These are phyloP conservation scores for Limonius californicus DNA, from an alignment of 1,140 invertebrate genomes.

Conservation along the genomic window DNA sequence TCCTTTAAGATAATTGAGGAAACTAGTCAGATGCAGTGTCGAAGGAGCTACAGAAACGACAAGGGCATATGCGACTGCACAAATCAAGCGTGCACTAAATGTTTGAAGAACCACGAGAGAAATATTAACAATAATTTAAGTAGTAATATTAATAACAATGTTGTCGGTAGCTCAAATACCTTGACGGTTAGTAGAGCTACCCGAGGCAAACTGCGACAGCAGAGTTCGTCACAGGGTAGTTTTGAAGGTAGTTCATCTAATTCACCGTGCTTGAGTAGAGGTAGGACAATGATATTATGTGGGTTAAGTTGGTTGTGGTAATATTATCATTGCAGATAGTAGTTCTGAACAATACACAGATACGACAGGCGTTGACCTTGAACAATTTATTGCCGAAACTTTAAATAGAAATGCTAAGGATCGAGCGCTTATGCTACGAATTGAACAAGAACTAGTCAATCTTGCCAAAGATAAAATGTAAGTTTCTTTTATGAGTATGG, in stretches of 20 bases:
- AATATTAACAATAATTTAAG: slow-evolving; percentile 40
- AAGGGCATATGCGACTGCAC: slow-evolving; percentile 31
- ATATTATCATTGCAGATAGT: slow-evolving; percentile 56
- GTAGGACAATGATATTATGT: slow-evolving; percentile 41
- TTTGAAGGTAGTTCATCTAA: slow-evolving; percentile 53
- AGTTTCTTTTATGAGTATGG: slow-evolving; percentile 41
- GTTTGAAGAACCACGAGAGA: slow-evolving; percentile 35
- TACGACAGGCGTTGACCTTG: slow-evolving; percentile 76
- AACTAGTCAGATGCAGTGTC: slow-evolving; percentile 31
- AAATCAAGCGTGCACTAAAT: slow-evolving; percentile 37
- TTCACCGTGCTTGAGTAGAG: slow-evolving; percentile 61
- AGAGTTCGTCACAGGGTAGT: slow-evolving; percentile 62
- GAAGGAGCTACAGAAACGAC: neutral
- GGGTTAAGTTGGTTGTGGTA: neutral
- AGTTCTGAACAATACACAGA: slow-evolving; percentile 77
- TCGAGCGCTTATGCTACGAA: slow-evolving; percentile 74
- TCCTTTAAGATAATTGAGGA: slow-evolving; percentile 21
- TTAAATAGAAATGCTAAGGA: slow-evolving; percentile 88
- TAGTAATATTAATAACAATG: slow-evolving; percentile 39
- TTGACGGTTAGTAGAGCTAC: slow-evolving; percentile 49
- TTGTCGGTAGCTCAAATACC: slow-evolving; percentile 39
- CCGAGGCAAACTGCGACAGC: slow-evolving; percentile 53
- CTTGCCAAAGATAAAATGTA: slow-evolving; percentile 81
- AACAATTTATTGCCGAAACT: slow-evolving; percentile 84
- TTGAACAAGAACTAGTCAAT: slow-evolving; percentile 81